These are phyloP conservation scores for Rhogogaster chlorosoma DNA, from an alignment of 2,888 invertebrate genomes.

Conservation along the genomic window DNA sequence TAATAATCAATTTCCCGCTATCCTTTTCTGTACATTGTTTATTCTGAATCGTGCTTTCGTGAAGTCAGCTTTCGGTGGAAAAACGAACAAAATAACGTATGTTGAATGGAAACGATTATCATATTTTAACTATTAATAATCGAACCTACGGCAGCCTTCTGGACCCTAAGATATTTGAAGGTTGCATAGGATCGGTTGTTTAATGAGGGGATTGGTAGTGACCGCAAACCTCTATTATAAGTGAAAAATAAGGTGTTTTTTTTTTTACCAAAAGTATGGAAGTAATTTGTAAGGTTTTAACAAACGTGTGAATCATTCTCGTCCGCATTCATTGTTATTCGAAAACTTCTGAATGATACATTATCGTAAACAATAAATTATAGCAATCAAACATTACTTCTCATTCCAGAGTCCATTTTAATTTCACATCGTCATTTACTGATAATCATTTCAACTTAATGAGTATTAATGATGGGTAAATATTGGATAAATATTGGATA, in stretches of 20 bases:
- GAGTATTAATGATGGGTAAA: neutral
- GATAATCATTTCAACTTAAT: neutral
- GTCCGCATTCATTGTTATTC: neutral
- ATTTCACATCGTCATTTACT: neutral
- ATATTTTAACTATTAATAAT: neutral
- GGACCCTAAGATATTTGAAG: neutral
- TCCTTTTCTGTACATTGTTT: constrained; percentile 58
- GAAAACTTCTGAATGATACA: neutral
- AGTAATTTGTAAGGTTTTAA: neutral
- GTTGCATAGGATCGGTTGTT: constrained; percentile 26
- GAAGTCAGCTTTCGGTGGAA: neutral
- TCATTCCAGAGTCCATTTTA: neutral
- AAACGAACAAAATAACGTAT: neutral
- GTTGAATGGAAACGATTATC: neutral
- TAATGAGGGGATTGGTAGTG: constrained; percentile 34
- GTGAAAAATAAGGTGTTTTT: neutral
- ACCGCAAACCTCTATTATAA: neutral
- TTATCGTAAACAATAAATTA: constrained; percentile 12
- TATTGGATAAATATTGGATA: constrained; percentile 1
- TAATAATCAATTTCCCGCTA: constrained; percentile 55
- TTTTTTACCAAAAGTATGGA: neutral
- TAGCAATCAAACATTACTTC: neutral
- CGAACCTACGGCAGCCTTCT: neutral
- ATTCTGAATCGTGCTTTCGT: constrained; percentile 50
- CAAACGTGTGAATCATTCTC: constrained; percentile 8